These are phyloP conservation scores for Aepyceros melampus DNA, from an alignment of 2,113 vertebrate species.

Conservation along the genomic window DNA sequence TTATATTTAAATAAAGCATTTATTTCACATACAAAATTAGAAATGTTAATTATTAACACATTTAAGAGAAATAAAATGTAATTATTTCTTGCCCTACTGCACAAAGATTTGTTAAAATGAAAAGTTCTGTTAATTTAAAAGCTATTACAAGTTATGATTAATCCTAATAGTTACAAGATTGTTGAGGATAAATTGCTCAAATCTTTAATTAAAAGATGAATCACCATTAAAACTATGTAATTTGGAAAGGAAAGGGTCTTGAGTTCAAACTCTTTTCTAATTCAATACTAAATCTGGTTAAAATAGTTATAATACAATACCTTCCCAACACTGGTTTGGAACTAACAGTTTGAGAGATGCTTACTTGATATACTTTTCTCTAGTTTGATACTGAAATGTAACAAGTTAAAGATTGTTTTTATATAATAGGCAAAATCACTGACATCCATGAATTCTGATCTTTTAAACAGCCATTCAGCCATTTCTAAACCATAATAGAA, in stretches of 20 bases:
- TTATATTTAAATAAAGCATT: slow-evolving; percentile 52
- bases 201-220: slow-evolving; percentile 71
- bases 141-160: slow-evolving; percentile 63
- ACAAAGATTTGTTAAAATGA: slow-evolving; percentile 69
- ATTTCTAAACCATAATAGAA: not conserved
- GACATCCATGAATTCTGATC: not conserved
- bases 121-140: slow-evolving; percentile 68
- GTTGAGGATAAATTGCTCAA: slow-evolving; percentile 61
- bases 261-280: slow-evolving; percentile 55
- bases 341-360: not conserved
- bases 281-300: slow-evolving; percentile 36
- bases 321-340: slow-evolving; percentile 19
- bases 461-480: not conserved
- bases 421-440: not conserved
- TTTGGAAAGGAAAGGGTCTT: slow-evolving; percentile 43
- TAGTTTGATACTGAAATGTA: not conserved
- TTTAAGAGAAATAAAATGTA: slow-evolving; percentile 71
- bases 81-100: slow-evolving; percentile 62
- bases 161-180: slow-evolving; percentile 61
- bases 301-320: slow-evolving; percentile 1
- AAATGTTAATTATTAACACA: slow-evolving; percentile 70
- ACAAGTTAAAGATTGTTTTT: not conserved
- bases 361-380: not conserved
- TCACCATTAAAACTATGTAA: slow-evolving; percentile 64
- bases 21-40: slow-evolving; percentile 67